Percentiles rank a stretch among this genome's conserved stretches.
Evolutionary conservation across 2,797 vertebrate species (phyloP).

Genomic region (Clarias fuscus): DNA sequence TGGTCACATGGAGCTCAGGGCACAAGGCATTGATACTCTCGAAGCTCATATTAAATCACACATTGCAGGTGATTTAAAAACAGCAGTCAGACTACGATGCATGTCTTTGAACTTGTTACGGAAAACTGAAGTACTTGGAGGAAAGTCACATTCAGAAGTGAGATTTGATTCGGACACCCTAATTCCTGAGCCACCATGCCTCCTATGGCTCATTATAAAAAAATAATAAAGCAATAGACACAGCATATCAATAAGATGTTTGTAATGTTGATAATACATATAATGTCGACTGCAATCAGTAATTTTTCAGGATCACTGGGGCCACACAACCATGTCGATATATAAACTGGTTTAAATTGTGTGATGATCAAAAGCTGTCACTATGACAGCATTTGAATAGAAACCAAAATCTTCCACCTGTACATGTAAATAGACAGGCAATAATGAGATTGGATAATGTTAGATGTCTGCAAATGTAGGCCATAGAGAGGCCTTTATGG

Average conservation of each 20-base stretch:
- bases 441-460: conserved; percentile 38
- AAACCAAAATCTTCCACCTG: conserved; percentile 26
- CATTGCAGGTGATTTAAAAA: too few species aligned
- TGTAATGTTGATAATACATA: not conserved
- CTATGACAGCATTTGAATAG: conserved; percentile 21
- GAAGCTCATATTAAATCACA: too few species aligned
- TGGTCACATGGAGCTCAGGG: too few species aligned
- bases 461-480: conserved; percentile 30
- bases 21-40: too few species aligned
- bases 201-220: not conserved
- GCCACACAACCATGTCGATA: not conserved
- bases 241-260: not conserved
- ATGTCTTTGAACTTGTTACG: too few species aligned
- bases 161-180: too few species aligned
- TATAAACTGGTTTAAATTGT: not conserved
- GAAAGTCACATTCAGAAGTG: too few species aligned
- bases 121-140: too few species aligned
- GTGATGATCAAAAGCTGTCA: conserved; percentile 28
- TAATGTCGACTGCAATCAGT: not conserved
- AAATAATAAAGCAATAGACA: not conserved
- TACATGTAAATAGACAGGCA: conserved; percentile 21
- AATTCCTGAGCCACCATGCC: not conserved
- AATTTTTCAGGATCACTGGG: not conserved
- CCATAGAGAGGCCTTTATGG: conserved; percentile 23
- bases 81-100: too few species aligned